Evolutionary conservation across 2,113 vertebrate species (phyloP).

Genomic region (Otis tarda): DNA sequence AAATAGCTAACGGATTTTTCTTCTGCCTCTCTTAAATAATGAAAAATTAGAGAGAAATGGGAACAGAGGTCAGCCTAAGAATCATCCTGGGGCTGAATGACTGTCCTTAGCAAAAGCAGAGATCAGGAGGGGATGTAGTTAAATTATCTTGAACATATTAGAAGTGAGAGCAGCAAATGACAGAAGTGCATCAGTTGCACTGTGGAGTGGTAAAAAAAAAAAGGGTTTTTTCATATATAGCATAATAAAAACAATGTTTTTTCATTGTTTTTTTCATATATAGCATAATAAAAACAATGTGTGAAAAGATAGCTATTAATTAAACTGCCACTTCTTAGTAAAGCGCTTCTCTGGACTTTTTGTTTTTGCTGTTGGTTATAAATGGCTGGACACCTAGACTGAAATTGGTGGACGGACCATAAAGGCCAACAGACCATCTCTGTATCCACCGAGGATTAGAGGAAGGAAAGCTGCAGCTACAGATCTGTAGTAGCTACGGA

Average conservation of each 20-base stretch:
- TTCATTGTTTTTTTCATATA: not conserved
- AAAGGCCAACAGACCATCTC: not conserved
- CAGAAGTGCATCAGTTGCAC: not conserved
- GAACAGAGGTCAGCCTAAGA: not conserved
- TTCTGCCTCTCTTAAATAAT: not conserved
- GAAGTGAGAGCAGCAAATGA: not conserved
- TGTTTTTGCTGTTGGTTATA: not conserved
- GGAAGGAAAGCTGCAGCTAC: not conserved
- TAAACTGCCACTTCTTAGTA: not conserved
- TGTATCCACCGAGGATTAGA: not conserved
- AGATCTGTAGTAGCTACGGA: not conserved
- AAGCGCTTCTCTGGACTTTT: not conserved
- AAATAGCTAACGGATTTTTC: not conserved
- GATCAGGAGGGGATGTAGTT: not conserved
- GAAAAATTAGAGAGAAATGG: not conserved
- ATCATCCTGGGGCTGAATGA: not conserved
- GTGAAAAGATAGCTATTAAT: not conserved
- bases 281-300: not conserved
- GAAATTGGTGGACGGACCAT: not conserved
- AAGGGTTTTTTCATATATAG: too few relatives aligned
- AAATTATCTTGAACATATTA: not conserved
- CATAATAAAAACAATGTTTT: too few relatives aligned
- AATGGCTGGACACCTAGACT: accelerated
- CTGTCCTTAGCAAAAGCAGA: not conserved
- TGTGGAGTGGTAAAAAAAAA: not conserved